Conservation (phyloP, 2,888 invertebrate species). For the Abrostola tripartita region DNA sequence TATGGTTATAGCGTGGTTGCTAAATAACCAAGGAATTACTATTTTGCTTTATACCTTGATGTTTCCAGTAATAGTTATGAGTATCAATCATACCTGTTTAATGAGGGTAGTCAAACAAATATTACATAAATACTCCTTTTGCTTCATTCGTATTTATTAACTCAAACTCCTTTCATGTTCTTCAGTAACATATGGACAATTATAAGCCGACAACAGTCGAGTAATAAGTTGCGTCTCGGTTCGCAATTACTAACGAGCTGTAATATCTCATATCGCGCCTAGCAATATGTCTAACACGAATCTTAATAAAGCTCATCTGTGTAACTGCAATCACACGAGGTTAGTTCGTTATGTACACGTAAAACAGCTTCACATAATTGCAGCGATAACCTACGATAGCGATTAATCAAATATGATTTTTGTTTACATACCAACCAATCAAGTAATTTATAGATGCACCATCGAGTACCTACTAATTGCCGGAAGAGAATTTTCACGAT, state of each 20-base stretch:
- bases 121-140: no score
- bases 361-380: conserved; percentile 34
- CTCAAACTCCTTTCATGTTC: conserved; percentile 15
- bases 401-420: conserved; percentile 42
- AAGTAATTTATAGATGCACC: conserved; percentile 19
- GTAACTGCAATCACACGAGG: conserved; percentile 29
- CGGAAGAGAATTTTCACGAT: conserved; percentile 24
- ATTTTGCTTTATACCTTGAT: no score
- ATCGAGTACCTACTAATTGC: conserved; percentile 25
- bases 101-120: no score
- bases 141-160: background rate
- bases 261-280: conserved; percentile 44
- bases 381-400: conserved; percentile 37
- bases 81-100: no score
- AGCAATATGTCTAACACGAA: conserved; percentile 48
- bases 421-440: conserved; percentile 28
- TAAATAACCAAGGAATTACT: no score
- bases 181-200: conserved; percentile 35
- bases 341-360: conserved; percentile 31
- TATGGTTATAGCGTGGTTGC: no score
- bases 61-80: no score
- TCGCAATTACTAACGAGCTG: conserved; percentile 46
- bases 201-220: conserved; percentile 45
- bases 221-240: conserved; percentile 37
- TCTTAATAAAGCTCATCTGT: conserved; percentile 58